phyloP scores from a whole-genome alignment of 2,888 invertebrate species.

The Ypsolopha sequella region DNA sequence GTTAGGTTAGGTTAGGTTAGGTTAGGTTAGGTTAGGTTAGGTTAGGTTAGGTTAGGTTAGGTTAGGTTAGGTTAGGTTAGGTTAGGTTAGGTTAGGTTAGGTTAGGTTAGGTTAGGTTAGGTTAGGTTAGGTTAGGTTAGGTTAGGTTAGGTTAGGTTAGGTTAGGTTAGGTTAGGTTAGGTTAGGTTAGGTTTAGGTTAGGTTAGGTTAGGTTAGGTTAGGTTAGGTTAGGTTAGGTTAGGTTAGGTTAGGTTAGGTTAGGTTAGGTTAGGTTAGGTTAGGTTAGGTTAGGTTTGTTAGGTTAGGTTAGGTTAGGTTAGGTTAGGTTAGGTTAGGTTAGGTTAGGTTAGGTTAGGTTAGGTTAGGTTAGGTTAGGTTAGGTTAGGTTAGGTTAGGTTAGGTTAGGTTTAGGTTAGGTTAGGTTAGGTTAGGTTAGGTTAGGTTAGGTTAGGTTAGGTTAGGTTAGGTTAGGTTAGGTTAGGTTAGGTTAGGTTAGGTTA shows the following conservation, averaged over 20 bases:
- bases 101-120: conserved; percentile 6
- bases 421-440: conserved; percentile 8
- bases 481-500: conserved; percentile 4
- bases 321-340: conserved; percentile 8
- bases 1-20: conserved; percentile 9
- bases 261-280: conserved; percentile 6
- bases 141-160: conserved; percentile 6
- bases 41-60: conserved; percentile 9
- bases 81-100: conserved; percentile 7
- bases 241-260: conserved; percentile 7
- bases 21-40: conserved; percentile 6
- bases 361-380: conserved; percentile 2
- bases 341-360: conserved; percentile 3
- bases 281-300: conserved; percentile 8
- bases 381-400: conserved; percentile 4
- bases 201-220: conserved; percentile 8
- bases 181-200: conserved; percentile 6
- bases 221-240: conserved; percentile 6
- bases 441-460: conserved; percentile 8
- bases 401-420: conserved; percentile 7
- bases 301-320: conserved; percentile 7
- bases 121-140: conserved; percentile 7
- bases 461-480: conserved; percentile 8
- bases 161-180: conserved; percentile 7
- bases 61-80: conserved; percentile 9